Conservation (phyloP, 92 coral and sea anemone genomes). For the Muricea muricata region DNA sequence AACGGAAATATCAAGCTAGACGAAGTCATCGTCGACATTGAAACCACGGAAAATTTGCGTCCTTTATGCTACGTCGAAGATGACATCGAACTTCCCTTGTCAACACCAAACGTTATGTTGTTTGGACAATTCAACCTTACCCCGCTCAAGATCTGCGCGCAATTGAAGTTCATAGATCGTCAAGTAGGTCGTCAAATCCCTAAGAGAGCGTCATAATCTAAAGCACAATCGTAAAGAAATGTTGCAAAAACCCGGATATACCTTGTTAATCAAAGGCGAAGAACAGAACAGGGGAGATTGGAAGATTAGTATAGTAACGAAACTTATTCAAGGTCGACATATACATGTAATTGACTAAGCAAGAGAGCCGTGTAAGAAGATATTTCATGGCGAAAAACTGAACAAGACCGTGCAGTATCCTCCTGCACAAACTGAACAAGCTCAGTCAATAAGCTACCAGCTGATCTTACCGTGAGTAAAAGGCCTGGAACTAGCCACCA, state of each 20-base stretch:
- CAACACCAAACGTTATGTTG: slow-evolving; percentile 10
- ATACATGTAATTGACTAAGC: too few species aligned
- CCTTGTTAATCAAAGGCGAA: not conserved
- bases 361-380: too few species aligned
- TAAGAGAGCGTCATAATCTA: slow-evolving; percentile 41
- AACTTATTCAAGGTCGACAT: too few species aligned
- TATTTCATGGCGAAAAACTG: too few species aligned
- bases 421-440: too few species aligned
- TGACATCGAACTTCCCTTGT: not conserved
- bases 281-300: too few species aligned
- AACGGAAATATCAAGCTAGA: not conserved
- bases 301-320: too few species aligned
- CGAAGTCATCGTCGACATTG: not conserved
- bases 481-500: too few species aligned
- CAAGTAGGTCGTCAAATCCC: slow-evolving; percentile 31
- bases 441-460: too few species aligned
- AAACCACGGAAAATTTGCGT: not conserved
- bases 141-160: not conserved
- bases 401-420: too few species aligned
- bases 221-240: slow-evolving; percentile 33
- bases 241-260: slow-evolving; percentile 12
- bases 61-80: not conserved
- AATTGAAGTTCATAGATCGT: slow-evolving; percentile 10
- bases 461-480: too few species aligned
- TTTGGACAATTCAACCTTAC: not conserved